Evolutionary conservation across 2,888 invertebrate genomes (phyloP), one percentile per base, ranked within the genome.

Genomic region (Andrena minutula): DNA sequence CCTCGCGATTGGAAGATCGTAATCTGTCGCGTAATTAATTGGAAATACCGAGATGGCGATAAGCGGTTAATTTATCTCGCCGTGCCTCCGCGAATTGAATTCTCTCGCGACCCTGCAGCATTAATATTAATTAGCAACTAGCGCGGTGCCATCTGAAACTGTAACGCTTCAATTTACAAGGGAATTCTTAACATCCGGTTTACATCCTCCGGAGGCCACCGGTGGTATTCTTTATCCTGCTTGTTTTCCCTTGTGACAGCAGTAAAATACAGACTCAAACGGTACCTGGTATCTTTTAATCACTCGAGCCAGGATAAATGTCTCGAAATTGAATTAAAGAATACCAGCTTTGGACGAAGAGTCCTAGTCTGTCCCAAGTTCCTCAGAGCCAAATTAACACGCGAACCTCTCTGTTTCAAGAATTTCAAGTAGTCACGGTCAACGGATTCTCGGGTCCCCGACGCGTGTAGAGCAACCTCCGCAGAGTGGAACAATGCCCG

Each of bases 121-220:
- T 82, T 82, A 82, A 82, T 82, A 82, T 82, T 82, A 82, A 82
- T 82, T 82, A 82, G 82, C 82, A 56, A 56, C 82, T 75, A 82
- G 82, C 82, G 23, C 61, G 58, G 64, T 75, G 70, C 82, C 82
- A 75, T 75, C 70, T 66, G 75, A 75, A 82, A 82, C 60, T 70
- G 82, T 81, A 82, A 82, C 80, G 82, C 82, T 82, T 81, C 70
- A 75, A 82, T 82, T 82, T 75, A 28, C 82, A 20, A 23, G 49
- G 32, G 63, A 66, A 70, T 51, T 56, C 65, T 68, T 68, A 63
- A 68, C 53, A 26, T 20, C 8, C 53, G 64, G 53, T 66, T 79
- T 47, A 65, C 60, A 77, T 61, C 41, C 5, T 1, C 16, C 26
- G 6, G 2, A 0, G 2, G 12, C 65, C 30, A 2, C 47, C 28